These are phyloP conservation scores for Penaeus indicus DNA, from an alignment of 1,140 invertebrate genomes.

Conservation along the genomic window DNA sequence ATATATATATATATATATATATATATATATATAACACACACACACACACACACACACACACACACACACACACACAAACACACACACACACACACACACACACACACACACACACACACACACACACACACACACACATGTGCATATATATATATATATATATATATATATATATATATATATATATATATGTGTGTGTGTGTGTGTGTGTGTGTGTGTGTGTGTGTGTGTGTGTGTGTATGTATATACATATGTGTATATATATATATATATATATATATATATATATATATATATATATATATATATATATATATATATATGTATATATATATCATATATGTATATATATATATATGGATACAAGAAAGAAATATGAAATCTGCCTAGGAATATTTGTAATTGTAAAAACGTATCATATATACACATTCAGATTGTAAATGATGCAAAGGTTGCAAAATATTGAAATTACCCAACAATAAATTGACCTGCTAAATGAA, in stretches of 20 bases:
- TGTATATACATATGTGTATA: background rate
- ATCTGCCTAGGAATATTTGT: too few species aligned
- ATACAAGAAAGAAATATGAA: too few species aligned
- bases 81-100: background rate
- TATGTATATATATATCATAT: background rate
- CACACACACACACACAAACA: too few species aligned
- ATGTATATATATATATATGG: too few species aligned
- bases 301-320: background rate
- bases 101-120: background rate
- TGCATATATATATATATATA: background rate
- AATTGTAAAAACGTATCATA: too few species aligned
- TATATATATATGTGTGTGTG: background rate
- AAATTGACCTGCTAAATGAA: too few species aligned
- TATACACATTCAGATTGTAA: too few species aligned
- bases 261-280: background rate
- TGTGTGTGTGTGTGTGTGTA: background rate
- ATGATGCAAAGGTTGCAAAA: too few species aligned
- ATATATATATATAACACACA: slow-evolving; percentile 2
- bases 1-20: slow-evolving; percentile 21
- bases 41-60: too few species aligned
- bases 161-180: slow-evolving; percentile 32
- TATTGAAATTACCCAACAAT: too few species aligned
- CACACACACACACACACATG: background rate
- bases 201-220: background rate
- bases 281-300: background rate